Percentiles rank a stretch among this genome's conserved stretches.
Evolutionary conservation across 2,888 invertebrate species (phyloP).

Genomic region (Esperia sulphurella): DNA sequence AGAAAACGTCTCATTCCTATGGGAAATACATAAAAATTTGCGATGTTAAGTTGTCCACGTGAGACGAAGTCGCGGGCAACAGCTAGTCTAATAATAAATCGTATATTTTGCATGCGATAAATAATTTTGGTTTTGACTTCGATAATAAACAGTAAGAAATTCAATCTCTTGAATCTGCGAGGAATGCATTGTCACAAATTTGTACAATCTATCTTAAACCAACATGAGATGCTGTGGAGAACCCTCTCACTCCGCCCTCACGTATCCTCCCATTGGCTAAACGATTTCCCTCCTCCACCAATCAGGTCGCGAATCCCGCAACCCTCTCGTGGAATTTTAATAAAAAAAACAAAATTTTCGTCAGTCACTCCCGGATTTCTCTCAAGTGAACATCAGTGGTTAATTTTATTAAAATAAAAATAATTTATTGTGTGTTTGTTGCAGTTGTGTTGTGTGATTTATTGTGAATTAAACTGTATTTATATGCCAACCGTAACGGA

Average conservation of each 20-base stretch:
- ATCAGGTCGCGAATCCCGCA: constrained; percentile 30
- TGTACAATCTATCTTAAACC: neutral
- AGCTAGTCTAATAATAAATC: too few relatives aligned
- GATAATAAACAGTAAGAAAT: too few relatives aligned
- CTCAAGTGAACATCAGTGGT: constrained; percentile 21
- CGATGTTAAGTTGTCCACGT: too few relatives aligned
- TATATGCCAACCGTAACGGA: constrained; percentile 68
- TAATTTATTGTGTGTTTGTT: neutral
- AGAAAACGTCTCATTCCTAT: too few relatives aligned
- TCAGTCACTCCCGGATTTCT: constrained; percentile 35
- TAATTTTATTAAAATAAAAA: neutral
- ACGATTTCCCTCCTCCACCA: constrained; percentile 29
- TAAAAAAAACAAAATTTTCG: constrained; percentile 28
- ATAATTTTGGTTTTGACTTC: too few relatives aligned
- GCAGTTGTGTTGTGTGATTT: constrained; percentile 6
- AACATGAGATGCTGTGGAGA: neutral
- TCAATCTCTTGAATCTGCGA: too few relatives aligned
- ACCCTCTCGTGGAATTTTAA: constrained; percentile 57
- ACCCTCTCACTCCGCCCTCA: constrained; percentile 29
- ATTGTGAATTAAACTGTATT: constrained; percentile 17
- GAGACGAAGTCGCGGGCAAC: too few relatives aligned
- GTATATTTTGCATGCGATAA: too few relatives aligned
- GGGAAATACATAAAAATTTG: too few relatives aligned
- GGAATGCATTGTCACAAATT: neutral
- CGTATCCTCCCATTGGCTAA: constrained; percentile 37